A percentile compares a stretch with the other conserved stretches of the same genome.
phyloP scores from a whole-genome alignment of 2,113 vertebrate species.

The Canis aureus region DNA sequence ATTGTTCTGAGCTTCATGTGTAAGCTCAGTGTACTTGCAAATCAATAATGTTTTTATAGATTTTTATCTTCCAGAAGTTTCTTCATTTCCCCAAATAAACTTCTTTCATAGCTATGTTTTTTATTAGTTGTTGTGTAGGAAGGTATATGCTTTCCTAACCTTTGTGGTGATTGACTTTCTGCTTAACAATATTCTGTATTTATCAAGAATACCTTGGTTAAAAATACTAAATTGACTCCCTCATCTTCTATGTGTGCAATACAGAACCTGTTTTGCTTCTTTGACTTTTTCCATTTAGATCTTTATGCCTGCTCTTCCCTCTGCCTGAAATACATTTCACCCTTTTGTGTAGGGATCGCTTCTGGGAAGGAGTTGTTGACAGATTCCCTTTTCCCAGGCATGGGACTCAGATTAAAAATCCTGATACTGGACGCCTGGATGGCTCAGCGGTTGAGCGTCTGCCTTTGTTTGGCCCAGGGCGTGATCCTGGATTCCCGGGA shows the following conservation, averaged over 20 bases:
- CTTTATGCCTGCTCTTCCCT: neutral
- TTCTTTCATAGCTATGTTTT: neutral
- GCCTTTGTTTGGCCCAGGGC: too few relatives aligned
- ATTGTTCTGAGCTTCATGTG: neutral
- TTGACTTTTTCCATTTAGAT: neutral
- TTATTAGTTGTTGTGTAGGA: neutral
- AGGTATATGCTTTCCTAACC: neutral
- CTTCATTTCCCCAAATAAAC: neutral
- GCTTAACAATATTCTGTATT: neutral
- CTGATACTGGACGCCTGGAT: neutral
- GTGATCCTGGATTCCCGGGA: too few relatives aligned
- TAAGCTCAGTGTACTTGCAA: neutral
- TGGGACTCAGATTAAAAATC: neutral
- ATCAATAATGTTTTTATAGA: neutral
- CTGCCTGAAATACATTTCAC: neutral
- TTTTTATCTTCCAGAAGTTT: neutral
- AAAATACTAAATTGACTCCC: neutral
- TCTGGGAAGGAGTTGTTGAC: neutral
- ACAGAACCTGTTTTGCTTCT: neutral
- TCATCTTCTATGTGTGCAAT: neutral
- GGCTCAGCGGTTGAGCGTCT: too few relatives aligned
- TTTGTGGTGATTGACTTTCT: slow-evolving; percentile 3
- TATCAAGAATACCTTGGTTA: neutral
- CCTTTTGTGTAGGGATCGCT: neutral
- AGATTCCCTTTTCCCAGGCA: neutral